Evolutionary conservation across 2,888 invertebrate species (phyloP), one percentile per base, ranked within the genome.

Genomic region (Entomobrya multifasciata): DNA sequence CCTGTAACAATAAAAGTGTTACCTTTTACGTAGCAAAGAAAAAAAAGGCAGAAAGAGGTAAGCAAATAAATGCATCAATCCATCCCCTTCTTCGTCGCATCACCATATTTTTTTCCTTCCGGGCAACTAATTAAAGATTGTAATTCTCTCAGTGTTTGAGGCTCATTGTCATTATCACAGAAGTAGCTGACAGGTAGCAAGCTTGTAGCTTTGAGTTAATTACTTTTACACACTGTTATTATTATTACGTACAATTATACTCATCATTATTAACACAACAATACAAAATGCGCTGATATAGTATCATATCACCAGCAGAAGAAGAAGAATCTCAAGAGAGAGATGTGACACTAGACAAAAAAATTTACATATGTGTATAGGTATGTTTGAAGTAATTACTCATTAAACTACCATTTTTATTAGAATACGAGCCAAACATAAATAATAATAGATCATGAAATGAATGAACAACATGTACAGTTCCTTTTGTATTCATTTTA

Each of bases 91-190:
- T 11, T 78, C 22, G n/a, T 27, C 22, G 10, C 70, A 74, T 52
- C 27, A 72, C 72, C 72, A 74, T 74, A 36, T 36, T 36, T 36
- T 77, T 77, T 83, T 77, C 76, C 83, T 83, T 83, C 83, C 83
- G 83, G 83, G 83, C 83, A 76, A 76, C 83, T 76, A 83, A 83
- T 83, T 83, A 83, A 83, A 77, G 76, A 83, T 77, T 77, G 83
- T 77, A 83, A 83, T 76, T 65, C 76, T 76, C n/a, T 36, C 47
- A 83, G 76, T n/a, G n/a, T n/a, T n/a, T n/a, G 60, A 74, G 55
- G 27, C 41, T 83, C 83, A 83, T 83, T 83, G 83, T 76, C 83
- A 83, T 83, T 83, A 83, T 83, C 83, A 83, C 65, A 60, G 57
- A 27, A 5, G 60, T 57, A 47, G 74, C 76, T 83, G 83, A 83